A percentile compares a stretch with the other conserved stretches of the same genome.
phyloP scores from a whole-genome alignment of 2,888 invertebrate species.

The Ormyrus thymus region DNA sequence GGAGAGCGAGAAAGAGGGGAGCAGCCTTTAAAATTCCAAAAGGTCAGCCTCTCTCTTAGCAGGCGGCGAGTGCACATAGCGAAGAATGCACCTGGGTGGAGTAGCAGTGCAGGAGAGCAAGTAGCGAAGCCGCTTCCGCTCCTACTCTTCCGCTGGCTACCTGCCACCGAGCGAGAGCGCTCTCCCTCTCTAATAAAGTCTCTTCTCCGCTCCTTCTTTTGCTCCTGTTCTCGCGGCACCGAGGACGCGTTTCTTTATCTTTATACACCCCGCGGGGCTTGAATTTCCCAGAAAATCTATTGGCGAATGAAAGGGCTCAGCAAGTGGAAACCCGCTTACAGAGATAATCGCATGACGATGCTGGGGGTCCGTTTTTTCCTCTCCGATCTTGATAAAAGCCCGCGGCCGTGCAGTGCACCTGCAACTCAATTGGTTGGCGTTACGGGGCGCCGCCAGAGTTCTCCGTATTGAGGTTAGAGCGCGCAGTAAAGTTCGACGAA shows the following conservation, averaged over 20 bases:
- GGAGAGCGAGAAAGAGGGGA: neutral
- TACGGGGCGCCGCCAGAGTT: neutral
- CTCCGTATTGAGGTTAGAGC: conserved; percentile 51
- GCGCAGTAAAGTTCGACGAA: conserved; percentile 48
- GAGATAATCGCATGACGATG: too few species aligned
- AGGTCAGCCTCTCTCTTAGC: conserved; percentile 44
- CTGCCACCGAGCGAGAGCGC: conserved; percentile 12
- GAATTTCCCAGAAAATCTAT: too few species aligned
- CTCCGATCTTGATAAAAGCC: conserved; percentile 13
- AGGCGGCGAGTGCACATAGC: neutral
- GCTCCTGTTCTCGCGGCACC: neutral
- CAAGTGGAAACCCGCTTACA: too few species aligned
- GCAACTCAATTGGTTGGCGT: neutral
- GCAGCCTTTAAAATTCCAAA: conserved; percentile 51
- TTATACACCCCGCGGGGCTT: too few species aligned
- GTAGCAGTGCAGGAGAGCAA: conserved; percentile 37
- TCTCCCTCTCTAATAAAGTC: conserved; percentile 8
- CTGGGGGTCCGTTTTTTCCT: neutral
- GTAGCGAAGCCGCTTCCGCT: conserved; percentile 49
- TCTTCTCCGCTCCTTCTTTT: neutral
- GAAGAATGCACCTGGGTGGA: conserved; percentile 55
- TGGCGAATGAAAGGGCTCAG: too few species aligned
- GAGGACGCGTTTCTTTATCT: too few species aligned
- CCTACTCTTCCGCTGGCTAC: conserved; percentile 47
- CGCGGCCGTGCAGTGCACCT: neutral